phyloP scores from a whole-genome alignment of 2,797 vertebrate genomes.

The Clarias laeviceps region DNA sequence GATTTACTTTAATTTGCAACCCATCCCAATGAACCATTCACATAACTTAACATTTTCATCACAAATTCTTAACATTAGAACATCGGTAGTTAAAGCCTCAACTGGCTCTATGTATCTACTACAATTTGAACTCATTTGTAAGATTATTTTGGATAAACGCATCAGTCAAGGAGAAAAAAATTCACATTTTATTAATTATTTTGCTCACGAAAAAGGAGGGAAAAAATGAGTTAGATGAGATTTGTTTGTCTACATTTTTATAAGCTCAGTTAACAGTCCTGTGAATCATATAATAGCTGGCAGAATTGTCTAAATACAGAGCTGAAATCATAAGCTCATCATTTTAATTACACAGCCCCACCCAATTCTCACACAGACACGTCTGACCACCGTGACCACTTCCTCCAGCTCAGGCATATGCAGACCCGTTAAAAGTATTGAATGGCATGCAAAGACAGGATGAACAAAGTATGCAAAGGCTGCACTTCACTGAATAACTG shows the following conservation, averaged over 20 bases:
- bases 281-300: not conserved
- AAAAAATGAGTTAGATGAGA: not conserved
- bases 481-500: not conserved
- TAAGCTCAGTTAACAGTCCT: not conserved
- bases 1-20: not conserved
- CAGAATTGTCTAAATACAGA: constrained; percentile 11
- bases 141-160: not conserved
- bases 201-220: not conserved
- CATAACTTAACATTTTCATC: too few relatives aligned
- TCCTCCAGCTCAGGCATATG: constrained; percentile 18
- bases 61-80: not conserved
- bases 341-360: not conserved
- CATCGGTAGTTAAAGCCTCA: not conserved
- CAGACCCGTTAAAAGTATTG: not conserved
- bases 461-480: not conserved
- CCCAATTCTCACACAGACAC: constrained; percentile 23
- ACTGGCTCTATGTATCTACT: not conserved
- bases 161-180: not conserved
- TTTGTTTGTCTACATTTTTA: not conserved
- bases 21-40: not conserved
- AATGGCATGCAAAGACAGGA: not conserved
- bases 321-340: constrained; percentile 19
- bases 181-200: not conserved
- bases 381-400: constrained; percentile 48
- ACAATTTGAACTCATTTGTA: not conserved